Percentiles rank a stretch among this genome's conserved stretches.
These are phyloP conservation scores for Dicerorhinus sumatrensis DNA, from an alignment of 2,113 vertebrate species.

Conservation along the genomic window DNA sequence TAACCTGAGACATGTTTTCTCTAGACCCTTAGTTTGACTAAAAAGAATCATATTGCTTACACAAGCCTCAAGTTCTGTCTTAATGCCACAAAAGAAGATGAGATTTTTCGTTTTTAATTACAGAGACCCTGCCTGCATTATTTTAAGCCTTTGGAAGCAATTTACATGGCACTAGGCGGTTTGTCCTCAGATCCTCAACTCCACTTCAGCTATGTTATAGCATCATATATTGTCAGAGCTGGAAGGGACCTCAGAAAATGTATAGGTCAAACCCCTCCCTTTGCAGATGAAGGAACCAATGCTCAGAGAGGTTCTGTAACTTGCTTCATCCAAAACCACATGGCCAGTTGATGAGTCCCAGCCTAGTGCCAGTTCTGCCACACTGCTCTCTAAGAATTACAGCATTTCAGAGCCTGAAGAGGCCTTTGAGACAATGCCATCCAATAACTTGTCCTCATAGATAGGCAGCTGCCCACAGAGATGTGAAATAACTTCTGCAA, in stretches of 20 bases:
- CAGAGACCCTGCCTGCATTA: neutral
- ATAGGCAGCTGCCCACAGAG: neutral
- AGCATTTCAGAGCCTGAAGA: neutral
- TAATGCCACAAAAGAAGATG: neutral
- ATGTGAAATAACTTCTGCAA: neutral
- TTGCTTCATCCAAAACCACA: neutral
- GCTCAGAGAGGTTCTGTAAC: neutral
- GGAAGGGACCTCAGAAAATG: neutral
- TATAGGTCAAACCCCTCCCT: neutral
- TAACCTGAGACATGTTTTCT: neutral
- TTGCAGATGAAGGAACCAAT: neutral
- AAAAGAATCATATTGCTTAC: neutral
- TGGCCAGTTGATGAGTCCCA: neutral
- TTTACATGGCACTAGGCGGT: neutral
- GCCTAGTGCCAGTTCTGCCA: neutral
- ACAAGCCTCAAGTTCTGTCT: neutral
- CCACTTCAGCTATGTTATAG: neutral
- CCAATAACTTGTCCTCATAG: neutral
- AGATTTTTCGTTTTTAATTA: neutral
- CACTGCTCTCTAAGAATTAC: neutral
- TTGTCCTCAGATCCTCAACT: neutral
- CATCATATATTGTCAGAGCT: neutral
- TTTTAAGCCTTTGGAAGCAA: neutral
- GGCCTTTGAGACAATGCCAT: neutral
- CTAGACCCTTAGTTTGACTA: neutral